Base-by-base conservation (phyloP, 2,113 vertebrate genomes). In the Hirundichthys speculiger region DNA sequence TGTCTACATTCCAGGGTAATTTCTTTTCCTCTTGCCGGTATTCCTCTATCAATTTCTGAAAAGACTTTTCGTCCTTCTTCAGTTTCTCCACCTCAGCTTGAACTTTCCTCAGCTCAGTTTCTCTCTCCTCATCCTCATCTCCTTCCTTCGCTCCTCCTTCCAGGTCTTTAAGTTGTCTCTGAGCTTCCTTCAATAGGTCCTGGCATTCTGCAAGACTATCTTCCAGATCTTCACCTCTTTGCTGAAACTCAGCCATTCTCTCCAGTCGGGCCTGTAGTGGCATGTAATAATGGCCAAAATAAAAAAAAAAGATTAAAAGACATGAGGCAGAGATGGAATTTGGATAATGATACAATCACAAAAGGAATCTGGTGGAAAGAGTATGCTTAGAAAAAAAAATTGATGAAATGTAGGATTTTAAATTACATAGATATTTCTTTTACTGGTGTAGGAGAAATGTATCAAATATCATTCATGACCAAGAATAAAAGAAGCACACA, bases 1-100 rank as follows among this genome's bases (percentile, higher is more conserved):
- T 96, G 73, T 98, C 96, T 6, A 96, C 94, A 0, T 96, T 96
- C 96, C 96, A 97, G 0, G 96, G 94, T 88, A 92, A 89, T 65
- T 83, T 95, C 85, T 94, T 96, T 79, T 94, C 93, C 68, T 96
- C 94, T 46, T 86, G 89, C 15, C 72, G 65, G 70, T 96, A 68
- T 46, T 94, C 91, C 1, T 94, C 91, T 4, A 94, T 2, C 61
- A 94, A 94, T 62, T 86, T 92, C 69, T 93, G 89, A 82, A 93
- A 96, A 0, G 40, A 69, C 1, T 82, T 89, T 66, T 95, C 93
- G 49, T 98, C 94, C 16, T 85, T 94, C 3, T 72, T 89, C 50
- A 96, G 90, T 84, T 93, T 93, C 40, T 92, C 93, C 0, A 93
- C 91, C 63, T 96, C 93, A 0, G 81, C 86, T 75, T 89, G 91